These are phyloP conservation scores for Thalpophila matura DNA, from an alignment of 2,888 invertebrate genomes.

Conservation along the genomic window DNA sequence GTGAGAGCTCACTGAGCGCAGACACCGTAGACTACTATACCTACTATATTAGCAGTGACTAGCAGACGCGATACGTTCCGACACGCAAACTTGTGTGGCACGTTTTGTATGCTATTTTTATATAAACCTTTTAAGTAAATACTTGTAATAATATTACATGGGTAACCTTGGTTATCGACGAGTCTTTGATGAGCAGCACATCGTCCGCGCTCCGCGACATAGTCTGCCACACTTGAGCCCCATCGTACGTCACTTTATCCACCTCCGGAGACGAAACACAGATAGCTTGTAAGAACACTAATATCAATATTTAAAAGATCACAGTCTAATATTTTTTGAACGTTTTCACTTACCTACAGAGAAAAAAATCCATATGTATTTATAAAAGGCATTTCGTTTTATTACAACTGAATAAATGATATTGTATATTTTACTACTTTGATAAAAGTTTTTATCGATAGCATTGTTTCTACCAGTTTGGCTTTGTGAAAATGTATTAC, in stretches of 20 bases:
- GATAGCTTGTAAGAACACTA: constrained; percentile 27
- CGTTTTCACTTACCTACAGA: constrained; percentile 59
- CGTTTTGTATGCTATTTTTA: no score
- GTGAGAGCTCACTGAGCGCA: no score
- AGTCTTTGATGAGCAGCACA: constrained; percentile 62
- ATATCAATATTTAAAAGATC: constrained; percentile 12
- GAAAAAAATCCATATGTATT: constrained; percentile 56
- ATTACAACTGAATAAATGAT: constrained; percentile 46
- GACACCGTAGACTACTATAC: no score
- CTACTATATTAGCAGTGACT: no score
- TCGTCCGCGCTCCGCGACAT: constrained; percentile 54
- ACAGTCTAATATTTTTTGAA: constrained; percentile 9
- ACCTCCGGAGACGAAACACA: constrained; percentile 38
- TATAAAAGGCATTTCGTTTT: constrained; percentile 55
- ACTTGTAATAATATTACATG: not conserved
- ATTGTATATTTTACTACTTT: constrained; percentile 48
- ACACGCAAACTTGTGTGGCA: no score
- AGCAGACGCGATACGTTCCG: no score
- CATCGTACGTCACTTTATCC: constrained; percentile 58
- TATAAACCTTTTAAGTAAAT: no score
- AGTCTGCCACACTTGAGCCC: constrained; percentile 71
- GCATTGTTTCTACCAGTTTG: constrained; percentile 26
- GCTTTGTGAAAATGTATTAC: constrained; percentile 41
- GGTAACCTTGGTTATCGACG: constrained; percentile 62
- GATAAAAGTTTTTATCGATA: constrained; percentile 48